Conservation (phyloP, 2,797 vertebrate species). For the Phalloptychus januarius region DNA sequence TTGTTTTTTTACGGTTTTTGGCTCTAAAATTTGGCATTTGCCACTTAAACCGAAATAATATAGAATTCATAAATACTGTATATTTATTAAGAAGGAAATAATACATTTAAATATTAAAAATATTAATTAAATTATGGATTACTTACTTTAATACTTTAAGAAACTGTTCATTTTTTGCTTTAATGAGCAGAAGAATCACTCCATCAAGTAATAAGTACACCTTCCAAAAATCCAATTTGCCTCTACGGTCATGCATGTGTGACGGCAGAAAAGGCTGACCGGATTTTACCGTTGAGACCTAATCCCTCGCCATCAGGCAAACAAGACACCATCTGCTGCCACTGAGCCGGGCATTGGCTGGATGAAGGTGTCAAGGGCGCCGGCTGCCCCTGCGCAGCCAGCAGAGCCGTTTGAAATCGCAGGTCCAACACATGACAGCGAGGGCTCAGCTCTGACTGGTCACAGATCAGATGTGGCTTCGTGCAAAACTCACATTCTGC, state of each 20-base stretch:
- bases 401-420: slow-evolving; percentile 60
- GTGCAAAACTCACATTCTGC: no score
- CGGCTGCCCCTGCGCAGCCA: slow-evolving; percentile 58
- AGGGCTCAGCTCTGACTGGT: slow-evolving; percentile 47
- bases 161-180: background rate
- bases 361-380: slow-evolving; percentile 74
- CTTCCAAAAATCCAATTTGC: slow-evolving; percentile 46
- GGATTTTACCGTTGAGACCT: slow-evolving; percentile 71
- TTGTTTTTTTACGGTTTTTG: background rate
- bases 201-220: slow-evolving; percentile 41
- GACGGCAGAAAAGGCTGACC: slow-evolving; percentile 65
- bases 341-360: slow-evolving; percentile 69
- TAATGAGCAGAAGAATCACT: slow-evolving; percentile 20
- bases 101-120: slow-evolving; percentile 4
- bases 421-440: slow-evolving; percentile 52
- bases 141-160: slow-evolving; percentile 5
- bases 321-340: slow-evolving; percentile 83
- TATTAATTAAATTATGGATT: slow-evolving; percentile 7
- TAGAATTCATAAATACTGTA: slow-evolving; percentile 2
- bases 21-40: background rate
- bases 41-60: background rate
- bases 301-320: slow-evolving; percentile 79
- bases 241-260: slow-evolving; percentile 39
- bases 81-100: background rate
- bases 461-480: slow-evolving; percentile 20